Evolutionary conservation across 2,888 invertebrate species (phyloP), one percentile per base, ranked within the genome.

Genomic region (Patella ulyssiponensis): DNA sequence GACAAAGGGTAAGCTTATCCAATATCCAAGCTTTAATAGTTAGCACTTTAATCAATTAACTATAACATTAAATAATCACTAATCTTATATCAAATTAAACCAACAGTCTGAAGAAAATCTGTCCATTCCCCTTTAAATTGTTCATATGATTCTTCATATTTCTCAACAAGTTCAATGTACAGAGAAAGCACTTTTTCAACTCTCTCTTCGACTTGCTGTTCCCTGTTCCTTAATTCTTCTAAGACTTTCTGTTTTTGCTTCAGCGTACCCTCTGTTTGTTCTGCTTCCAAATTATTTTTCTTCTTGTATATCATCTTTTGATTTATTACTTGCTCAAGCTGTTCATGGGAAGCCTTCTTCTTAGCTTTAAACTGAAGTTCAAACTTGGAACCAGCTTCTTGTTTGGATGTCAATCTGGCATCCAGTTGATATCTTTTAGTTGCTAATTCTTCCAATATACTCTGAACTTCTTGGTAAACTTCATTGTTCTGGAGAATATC

Each of bases 301-400:
- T 64, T 64, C 23, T 20, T 64, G 64, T 64, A 64, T 20, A 23
- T 23, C 64, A 64, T 64, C 20, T 64, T 64, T 14, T 64, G 64
- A 64, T 23, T 79, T 73, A 81, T 80, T 12, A 84, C 69, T 20
- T 83, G 75, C 23, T 83, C 75, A 12, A 83, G n/a, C 54, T 86
- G 82, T 76, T 87, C 83, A 27, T 81, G 75, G 64, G 83, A 71
- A 14, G 82, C 80, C 58, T 84, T 81, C 79, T 84, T 82, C 77
- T 84, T 85, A 72, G 83, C 84, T 76, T 86, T 84, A 74, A 86
- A 85, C 77, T 87, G 86, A n/a, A 86, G 70, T 51, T 82, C 77
- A 4, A 85, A 79, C 75, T 86, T 87, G 69, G 86, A 79, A 44
- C 84, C 72, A 80, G 86, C 86, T 77, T 88, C 88, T 70, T 87